A percentile compares a stretch with the other conserved stretches of the same genome.
Evolutionary conservation across 2,113 vertebrate genomes (phyloP).

Genomic region (Pseudois nayaur): DNA sequence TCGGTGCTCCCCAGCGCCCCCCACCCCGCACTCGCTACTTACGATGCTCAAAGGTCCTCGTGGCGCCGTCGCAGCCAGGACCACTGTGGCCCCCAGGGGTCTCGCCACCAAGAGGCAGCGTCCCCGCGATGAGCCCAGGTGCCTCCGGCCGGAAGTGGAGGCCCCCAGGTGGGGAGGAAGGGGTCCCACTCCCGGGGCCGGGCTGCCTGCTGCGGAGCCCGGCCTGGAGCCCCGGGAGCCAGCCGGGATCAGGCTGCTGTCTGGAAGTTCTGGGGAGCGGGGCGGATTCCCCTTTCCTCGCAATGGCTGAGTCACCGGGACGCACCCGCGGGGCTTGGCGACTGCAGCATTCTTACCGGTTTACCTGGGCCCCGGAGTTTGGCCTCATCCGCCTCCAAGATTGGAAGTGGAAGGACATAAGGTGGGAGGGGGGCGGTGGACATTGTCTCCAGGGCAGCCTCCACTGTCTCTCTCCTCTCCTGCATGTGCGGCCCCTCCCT

Average conservation of each 20-base stretch:
- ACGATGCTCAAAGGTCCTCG: conserved; percentile 1
- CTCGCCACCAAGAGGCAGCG: not conserved
- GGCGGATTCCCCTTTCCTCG: conserved; percentile 48
- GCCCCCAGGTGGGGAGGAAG: not conserved
- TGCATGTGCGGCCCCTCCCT: not conserved
- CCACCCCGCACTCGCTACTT: not conserved
- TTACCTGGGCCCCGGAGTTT: conserved; percentile 55
- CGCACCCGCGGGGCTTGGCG: conserved; percentile 18
- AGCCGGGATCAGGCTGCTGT: not conserved
- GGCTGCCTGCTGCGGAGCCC: not conserved
- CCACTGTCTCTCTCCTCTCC: not conserved
- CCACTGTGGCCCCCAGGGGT: not conserved
- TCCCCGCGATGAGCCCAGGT: not conserved
- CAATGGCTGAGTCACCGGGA: conserved; percentile 65
- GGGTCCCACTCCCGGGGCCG: not conserved
- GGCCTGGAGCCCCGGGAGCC: conserved; percentile 20
- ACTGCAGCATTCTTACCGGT: conserved; percentile 41
- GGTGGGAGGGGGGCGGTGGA: not conserved
- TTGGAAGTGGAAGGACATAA: not conserved
- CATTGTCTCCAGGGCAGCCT: not conserved
- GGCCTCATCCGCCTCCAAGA: not conserved
- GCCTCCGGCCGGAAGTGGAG: not conserved
- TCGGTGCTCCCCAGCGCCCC: too few relatives aligned
- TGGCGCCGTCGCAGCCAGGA: conserved; percentile 32
- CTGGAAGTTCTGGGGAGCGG: not conserved